Conservation (phyloP, 1,140 invertebrate genomes). For the Phymorhynchus buccinoides region DNA sequence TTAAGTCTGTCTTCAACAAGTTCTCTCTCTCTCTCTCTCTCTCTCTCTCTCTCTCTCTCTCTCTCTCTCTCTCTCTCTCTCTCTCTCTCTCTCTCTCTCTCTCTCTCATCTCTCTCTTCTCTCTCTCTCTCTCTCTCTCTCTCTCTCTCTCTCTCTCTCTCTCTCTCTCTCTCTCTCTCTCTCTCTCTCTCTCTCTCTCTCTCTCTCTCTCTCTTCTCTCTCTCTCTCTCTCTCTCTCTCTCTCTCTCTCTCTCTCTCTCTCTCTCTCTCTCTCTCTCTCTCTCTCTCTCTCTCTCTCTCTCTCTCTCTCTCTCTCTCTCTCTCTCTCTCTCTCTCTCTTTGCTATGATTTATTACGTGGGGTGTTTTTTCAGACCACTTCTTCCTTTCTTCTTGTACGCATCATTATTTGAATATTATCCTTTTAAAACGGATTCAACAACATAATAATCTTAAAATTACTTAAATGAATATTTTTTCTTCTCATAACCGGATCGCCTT, state of each 20-base stretch:
- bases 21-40: background rate
- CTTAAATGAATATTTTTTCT: too few relatives aligned
- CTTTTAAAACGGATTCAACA: too few relatives aligned
- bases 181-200: background rate
- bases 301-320: background rate
- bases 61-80: background rate
- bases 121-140: slow-evolving; percentile 15
- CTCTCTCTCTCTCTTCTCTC: background rate
- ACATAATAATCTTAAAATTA: too few relatives aligned
- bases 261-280: background rate
- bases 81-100: background rate
- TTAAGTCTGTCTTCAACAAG: too few relatives aligned
- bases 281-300: background rate
- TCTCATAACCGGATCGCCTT: too few relatives aligned
- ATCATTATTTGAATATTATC: too few relatives aligned
- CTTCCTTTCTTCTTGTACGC: too few relatives aligned
- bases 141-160: slow-evolving; percentile 21
- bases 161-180: too few relatives aligned
- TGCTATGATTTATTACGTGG: too few relatives aligned
- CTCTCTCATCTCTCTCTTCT: background rate
- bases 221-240: background rate
- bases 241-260: background rate
- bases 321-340: background rate
- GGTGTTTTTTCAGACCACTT: too few relatives aligned
- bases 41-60: slow-evolving; percentile 21